Base-by-base conservation (phyloP, 2,113 vertebrate genomes). In the Peucedramus taeniatus region DNA sequence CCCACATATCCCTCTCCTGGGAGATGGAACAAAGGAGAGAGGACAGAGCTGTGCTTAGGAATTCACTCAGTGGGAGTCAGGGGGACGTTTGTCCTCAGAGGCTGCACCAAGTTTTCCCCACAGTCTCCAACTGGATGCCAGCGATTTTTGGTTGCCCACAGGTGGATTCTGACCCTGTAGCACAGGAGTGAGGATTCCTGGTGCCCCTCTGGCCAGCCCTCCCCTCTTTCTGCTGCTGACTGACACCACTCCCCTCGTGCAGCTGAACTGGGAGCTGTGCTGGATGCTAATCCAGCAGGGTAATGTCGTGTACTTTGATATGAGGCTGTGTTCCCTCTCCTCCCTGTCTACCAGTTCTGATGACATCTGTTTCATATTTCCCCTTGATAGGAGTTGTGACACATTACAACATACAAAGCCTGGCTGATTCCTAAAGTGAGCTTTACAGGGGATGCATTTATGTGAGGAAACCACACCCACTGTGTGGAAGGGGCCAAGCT, bases 261-360 rank as follows among this genome's bases (percentile, higher is more conserved):
- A 87, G 87, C 75, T 37, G 61, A 71, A 7, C 20, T 10, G 76
- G 75, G 69, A 69, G 28, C 84, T 45, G 19, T 13, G 27, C 88
- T 59, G 33, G 95, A 94, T 93, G 92, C 93, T 85, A 56, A 93
- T 94, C 81, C 37, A 80, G 95, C 87, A 70, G 94, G 42, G 39
- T 78, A 27, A 90, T 68, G 88, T 89, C 6, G 70, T 89, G 47
- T 76, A 59, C 96, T 97, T 97, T 95, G 82, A 97, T 96, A 87
- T 1, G 42, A 93, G 81, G 72, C 86, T 82, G 88, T 72, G 93
- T 94, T 92, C 87, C 50, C 68, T 86, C 26, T 2, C 94, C 88
- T 95, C 60, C 93, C 89, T 83, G 92, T 83, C 89, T 94, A 74
- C 85, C 83, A 39, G 1, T 76, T 53, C 91, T 75, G 60, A 68